Evolutionary conservation across 2,888 invertebrate genomes (phyloP).

Genomic region (Luperina nickerlii): DNA sequence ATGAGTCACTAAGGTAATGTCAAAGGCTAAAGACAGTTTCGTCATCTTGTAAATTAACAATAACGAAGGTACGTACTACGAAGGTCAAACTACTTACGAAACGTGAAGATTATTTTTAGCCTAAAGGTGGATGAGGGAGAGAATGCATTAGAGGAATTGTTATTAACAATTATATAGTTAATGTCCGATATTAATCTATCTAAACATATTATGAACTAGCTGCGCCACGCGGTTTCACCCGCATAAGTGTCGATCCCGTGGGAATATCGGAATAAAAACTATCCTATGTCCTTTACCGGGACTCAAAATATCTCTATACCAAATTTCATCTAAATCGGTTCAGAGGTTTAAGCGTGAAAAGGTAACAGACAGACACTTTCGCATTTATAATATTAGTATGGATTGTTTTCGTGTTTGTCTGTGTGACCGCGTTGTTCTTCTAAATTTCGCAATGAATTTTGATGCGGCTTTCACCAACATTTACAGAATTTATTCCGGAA

Average conservation of each 20-base stretch:
- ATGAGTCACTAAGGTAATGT: not conserved
- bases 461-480: not conserved
- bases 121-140: not conserved
- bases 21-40: not conserved
- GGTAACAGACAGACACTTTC: too few species aligned
- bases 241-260: too few species aligned
- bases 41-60: not conserved
- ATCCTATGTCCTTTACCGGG: too few species aligned
- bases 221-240: too few species aligned
- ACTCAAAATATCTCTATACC: too few species aligned
- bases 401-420: not conserved
- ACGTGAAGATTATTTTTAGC: conserved; percentile 2
- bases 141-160: not conserved
- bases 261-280: too few species aligned
- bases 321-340: too few species aligned
- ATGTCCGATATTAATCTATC: not conserved
- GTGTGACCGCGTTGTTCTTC: not conserved
- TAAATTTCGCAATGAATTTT: not conserved
- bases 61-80: not conserved
- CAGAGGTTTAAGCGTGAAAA: too few species aligned
- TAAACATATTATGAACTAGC: not conserved
- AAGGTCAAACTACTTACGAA: not conserved
- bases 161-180: not conserved
- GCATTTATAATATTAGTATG: too few species aligned
- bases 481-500: too few species aligned